phyloP scores from a whole-genome alignment of 2,888 invertebrate species.

The Rhagophthalmus giganteus region DNA sequence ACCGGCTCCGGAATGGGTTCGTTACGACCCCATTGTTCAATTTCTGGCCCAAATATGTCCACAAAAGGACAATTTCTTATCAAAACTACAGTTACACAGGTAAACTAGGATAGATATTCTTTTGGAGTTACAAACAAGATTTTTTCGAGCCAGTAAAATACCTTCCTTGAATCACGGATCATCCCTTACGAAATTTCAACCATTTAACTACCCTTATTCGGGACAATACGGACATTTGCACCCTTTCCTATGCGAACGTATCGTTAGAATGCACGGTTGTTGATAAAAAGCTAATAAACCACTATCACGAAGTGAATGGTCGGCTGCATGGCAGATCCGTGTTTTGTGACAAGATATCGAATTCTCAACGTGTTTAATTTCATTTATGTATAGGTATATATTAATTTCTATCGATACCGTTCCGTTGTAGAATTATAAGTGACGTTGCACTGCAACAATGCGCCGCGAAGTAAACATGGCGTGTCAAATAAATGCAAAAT shows the following conservation, averaged over 20 bases:
- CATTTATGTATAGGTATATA: conserved; percentile 26
- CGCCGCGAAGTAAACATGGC: conserved; percentile 33
- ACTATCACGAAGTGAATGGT: background rate
- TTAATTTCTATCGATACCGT: conserved; percentile 12
- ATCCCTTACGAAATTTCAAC: conserved; percentile 46
- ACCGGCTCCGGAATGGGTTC: conserved; percentile 45
- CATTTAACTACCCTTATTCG: conserved; percentile 49
- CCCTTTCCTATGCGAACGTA: conserved; percentile 31
- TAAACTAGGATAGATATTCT: conserved; percentile 6
- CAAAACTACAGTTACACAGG: conserved; percentile 46
- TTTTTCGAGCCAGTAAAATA: conserved; percentile 21
- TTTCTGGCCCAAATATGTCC: conserved; percentile 51
- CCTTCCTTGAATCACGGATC: conserved; percentile 42
- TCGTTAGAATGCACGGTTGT: background rate
- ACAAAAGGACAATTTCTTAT: conserved; percentile 54
- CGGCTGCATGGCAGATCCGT: conserved; percentile 8
- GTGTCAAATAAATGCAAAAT: conserved; percentile 33
- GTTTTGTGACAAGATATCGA: conserved; percentile 24
- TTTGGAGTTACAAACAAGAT: conserved; percentile 12
- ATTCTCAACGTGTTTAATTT: conserved; percentile 35
- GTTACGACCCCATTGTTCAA: conserved; percentile 53
- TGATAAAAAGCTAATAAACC: background rate
- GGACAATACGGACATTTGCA: conserved; percentile 37
- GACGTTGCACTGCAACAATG: conserved; percentile 36
- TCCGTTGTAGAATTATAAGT: too few species aligned